Conservation (phyloP, 2,113 vertebrate species). For the Hydrolagus affinis region DNA sequence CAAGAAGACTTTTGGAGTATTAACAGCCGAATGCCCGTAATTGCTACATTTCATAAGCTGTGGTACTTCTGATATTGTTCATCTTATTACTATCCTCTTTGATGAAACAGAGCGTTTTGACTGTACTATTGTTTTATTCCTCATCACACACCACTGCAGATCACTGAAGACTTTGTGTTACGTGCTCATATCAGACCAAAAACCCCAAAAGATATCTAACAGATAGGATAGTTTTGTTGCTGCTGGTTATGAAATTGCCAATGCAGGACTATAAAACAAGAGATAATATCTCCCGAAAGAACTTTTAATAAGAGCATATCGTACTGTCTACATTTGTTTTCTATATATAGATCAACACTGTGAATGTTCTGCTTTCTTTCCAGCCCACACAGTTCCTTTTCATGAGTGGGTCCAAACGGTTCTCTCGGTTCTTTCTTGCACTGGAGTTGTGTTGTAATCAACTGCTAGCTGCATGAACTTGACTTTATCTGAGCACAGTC, state of each 20-base stretch:
- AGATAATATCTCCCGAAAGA: constrained; percentile 23
- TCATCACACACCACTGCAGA: background rate
- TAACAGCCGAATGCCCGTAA: too few relatives aligned
- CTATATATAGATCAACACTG: constrained; percentile 24
- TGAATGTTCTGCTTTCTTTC: constrained; percentile 21
- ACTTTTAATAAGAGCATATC: constrained; percentile 20
- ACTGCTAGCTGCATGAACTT: background rate
- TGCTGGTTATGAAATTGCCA: constrained; percentile 9
- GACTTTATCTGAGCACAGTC: background rate
- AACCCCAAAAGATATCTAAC: background rate
- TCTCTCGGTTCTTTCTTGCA: constrained; percentile 3
- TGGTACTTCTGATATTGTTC: too few relatives aligned
- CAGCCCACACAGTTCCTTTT: constrained; percentile 30
- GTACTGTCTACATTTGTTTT: background rate
- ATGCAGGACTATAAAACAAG: background rate
- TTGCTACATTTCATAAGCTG: too few relatives aligned
- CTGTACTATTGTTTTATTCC: background rate
- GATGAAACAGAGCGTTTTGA: background rate
- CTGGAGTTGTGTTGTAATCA: background rate
- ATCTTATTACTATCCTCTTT: too few relatives aligned
- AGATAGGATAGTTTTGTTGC: constrained; percentile 10
- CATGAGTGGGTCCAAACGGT: constrained; percentile 8
- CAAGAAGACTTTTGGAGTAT: too few relatives aligned
- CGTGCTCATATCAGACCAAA: background rate
- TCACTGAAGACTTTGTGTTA: constrained; percentile 8